Conservation (phyloP, 37 sponge, comb jelly and placozoan genomes). For the Chondrosia reniformis region DNA sequence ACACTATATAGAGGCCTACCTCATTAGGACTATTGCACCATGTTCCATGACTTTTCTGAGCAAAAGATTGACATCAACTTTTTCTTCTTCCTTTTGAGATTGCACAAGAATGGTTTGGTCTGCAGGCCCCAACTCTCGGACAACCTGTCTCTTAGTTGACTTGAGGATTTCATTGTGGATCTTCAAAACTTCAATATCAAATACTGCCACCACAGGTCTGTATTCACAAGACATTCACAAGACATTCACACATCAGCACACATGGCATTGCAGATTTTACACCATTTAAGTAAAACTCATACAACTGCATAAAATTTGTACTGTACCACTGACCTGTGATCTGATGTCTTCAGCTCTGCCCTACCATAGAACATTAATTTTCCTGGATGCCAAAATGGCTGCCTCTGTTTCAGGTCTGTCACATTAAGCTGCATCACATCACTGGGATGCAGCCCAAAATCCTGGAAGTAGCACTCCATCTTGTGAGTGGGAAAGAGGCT, state of each 20-base stretch:
- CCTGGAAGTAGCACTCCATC: neutral
- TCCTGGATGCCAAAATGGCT: conserved; percentile 78
- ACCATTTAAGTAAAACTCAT: neutral
- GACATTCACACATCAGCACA: too few species aligned
- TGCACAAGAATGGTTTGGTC: conserved; percentile 63
- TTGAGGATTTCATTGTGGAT: conserved; percentile 41
- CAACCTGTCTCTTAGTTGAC: conserved; percentile 38
- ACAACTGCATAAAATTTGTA: neutral
- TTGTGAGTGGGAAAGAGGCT: neutral
- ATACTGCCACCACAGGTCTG: conserved; percentile 88
- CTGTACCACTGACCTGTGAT: conserved; percentile 78
- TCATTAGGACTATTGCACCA: conserved; percentile 70
- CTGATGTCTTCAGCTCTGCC: conserved; percentile 96
- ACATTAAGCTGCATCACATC: conserved; percentile 24
- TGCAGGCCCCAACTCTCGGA: conserved; percentile 51
- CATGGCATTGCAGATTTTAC: neutral
- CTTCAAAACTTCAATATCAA: conserved; percentile 77
- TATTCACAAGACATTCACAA: neutral
- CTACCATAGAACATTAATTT: conserved; percentile 86
- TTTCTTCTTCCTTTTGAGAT: conserved; percentile 18
- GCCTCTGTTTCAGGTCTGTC: conserved; percentile 23
- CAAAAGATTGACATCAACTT: conserved; percentile 29
- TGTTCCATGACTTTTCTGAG: conserved; percentile 31
- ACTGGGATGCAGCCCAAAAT: conserved; percentile 53
- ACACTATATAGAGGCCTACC: conserved; percentile 21